Percentiles rank a stretch among this genome's conserved stretches.
These are phyloP conservation scores for Spizella passerina DNA, from an alignment of 2,797 vertebrate species.

Conservation along the genomic window DNA sequence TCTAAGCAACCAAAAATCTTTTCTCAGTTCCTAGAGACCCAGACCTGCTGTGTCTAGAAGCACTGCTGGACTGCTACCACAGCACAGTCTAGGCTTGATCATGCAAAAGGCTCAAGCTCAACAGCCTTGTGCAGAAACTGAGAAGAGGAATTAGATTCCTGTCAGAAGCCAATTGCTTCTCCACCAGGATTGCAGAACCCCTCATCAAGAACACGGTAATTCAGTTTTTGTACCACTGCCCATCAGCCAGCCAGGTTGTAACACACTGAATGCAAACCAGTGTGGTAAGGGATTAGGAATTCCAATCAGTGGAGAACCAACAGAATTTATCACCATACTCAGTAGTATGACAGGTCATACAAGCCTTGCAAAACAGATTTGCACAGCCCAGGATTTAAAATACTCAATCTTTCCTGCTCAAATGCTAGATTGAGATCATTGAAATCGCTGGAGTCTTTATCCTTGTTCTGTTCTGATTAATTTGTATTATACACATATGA, in stretches of 20 bases:
- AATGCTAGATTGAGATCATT: neutral
- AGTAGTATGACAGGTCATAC: neutral
- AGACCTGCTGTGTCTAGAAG: neutral
- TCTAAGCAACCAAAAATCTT: neutral
- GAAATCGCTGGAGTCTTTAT: neutral
- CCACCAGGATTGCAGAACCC: neutral
- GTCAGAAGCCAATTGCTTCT: neutral
- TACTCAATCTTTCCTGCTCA: neutral
- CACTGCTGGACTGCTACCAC: neutral
- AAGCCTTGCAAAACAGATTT: neutral
- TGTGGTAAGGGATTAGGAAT: neutral
- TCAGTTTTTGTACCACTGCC: neutral
- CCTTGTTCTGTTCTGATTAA: neutral
- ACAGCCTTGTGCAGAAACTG: neutral
- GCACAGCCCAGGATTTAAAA: neutral
- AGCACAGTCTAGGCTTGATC: slow-evolving; percentile 21
- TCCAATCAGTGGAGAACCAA: neutral
- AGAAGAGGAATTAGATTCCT: neutral
- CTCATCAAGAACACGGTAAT: neutral
- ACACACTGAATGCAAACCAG: neutral
- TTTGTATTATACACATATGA: neutral
- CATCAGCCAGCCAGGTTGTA: neutral
- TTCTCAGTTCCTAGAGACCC: neutral
- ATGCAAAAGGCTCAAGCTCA: slow-evolving; percentile 63
- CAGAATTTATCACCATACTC: neutral